Base-by-base conservation (phyloP, 2,113 vertebrate species). In the Hystrix cristata region DNA sequence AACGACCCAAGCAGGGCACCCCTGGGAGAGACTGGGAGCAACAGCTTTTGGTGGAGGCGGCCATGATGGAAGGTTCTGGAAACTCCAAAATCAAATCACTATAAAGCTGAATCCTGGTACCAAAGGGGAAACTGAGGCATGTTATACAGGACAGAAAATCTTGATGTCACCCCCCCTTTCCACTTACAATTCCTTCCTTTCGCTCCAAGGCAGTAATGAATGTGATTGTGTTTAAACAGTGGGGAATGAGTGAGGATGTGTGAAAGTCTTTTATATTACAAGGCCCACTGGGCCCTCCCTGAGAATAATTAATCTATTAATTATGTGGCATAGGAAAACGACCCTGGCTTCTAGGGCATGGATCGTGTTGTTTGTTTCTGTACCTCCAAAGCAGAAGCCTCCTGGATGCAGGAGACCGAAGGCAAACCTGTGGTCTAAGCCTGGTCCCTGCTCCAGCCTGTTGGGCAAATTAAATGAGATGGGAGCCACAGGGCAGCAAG, bases 51-150 rank as follows among this genome's bases (percentile, higher is more conserved):
- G 23, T 85, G 29, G 79, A n/a, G 55, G 3, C 90, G 67, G 93
- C 46, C 21, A 13, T 2, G 4, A 0, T 0, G 78, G 87, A 95
- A 93, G n/a, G 0, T 74, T 90, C 96, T 60, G 12, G 87, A 95
- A 94, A 14, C 80, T 62, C 59, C 27, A 51, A 18, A 91, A n/a
- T 64, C 64, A 60, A n/a, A 43, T 81, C 69, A 27, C 43, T 10
- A 0, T 3, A 51, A 11, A 91, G 46, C n/a, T 67, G 43, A 78
- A 76, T 34, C 51, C 92, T 91, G 60, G 62, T 62, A 29, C 78
- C 57, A 27, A 72, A 92, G 64, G 74, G 53, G 84, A 97, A 87
- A 95, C 74, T n/a, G 91, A 97, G 87, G 67, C 62, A 76, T 13
- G 0, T n/a, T 87, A 25, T 19, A 87, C 43, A 13, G 25, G 64